A percentile compares a stretch with the other conserved stretches of the same genome.
These are phyloP conservation scores for Merops nubicus DNA, from an alignment of 2,113 vertebrate genomes.

Conservation along the genomic window DNA sequence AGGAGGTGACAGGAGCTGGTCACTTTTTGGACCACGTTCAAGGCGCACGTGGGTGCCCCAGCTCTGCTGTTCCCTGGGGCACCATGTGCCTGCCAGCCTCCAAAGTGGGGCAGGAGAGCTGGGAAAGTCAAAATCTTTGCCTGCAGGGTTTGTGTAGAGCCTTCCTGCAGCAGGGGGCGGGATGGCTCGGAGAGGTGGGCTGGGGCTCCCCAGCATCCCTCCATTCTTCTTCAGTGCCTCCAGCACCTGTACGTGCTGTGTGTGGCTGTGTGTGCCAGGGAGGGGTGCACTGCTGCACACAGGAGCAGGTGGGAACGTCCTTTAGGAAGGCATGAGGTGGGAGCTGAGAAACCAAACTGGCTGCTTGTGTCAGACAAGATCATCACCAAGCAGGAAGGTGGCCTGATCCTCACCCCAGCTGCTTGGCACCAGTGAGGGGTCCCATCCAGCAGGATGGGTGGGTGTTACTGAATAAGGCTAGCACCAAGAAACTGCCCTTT, in stretches of 20 bases:
- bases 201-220: background rate
- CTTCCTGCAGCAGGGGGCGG: background rate
- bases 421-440: background rate
- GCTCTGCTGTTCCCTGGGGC: fast-evolving
- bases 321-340: fast-evolving
- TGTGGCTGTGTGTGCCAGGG: background rate
- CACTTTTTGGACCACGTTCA: background rate
- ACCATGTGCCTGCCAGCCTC: background rate
- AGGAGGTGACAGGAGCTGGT: background rate
- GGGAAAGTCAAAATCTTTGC: background rate
- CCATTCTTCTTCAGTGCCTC: background rate
- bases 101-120: background rate
- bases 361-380: background rate
- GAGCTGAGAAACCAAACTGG: background rate
- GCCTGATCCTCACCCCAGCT: background rate
- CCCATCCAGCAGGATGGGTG: background rate
- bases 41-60: fast-evolving
- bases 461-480: background rate
- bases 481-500: background rate
- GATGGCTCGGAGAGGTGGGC: fast-evolving
- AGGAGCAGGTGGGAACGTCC: background rate
- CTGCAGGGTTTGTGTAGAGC: background rate
- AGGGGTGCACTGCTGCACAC: background rate
- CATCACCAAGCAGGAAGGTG: background rate
- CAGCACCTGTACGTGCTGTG: fast-evolving